Percentiles rank a stretch among this genome's conserved stretches.
phyloP scores from a whole-genome alignment of 35 echinoderm and acorn worm species.

The Heliocidaris erythrogramma region DNA sequence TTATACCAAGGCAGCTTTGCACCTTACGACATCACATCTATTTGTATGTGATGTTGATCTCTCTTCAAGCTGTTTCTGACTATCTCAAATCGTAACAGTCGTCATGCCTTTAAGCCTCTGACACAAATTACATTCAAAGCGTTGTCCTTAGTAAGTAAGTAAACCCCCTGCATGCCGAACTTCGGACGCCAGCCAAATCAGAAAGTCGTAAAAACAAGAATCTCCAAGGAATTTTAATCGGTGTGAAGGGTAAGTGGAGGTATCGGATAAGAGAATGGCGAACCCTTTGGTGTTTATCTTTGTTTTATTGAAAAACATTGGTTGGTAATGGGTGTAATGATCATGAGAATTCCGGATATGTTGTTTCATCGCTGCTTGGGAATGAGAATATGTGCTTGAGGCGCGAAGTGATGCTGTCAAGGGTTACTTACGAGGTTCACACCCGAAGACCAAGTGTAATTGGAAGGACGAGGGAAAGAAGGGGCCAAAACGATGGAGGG shows the following conservation, averaged over 20 bases:
- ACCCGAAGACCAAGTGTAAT: not conserved
- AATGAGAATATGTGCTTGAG: not conserved
- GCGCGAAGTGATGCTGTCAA: not conserved
- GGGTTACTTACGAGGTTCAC: not conserved
- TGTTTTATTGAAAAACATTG: constrained; percentile 5
- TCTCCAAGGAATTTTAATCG: not conserved
- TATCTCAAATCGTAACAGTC: not conserved
- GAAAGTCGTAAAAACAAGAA: not conserved
- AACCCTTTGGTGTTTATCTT: not conserved
- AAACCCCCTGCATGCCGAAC: not conserved
- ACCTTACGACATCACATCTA: not conserved
- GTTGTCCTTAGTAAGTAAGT: not conserved
- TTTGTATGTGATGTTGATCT: not conserved
- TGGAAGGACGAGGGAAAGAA: not conserved
- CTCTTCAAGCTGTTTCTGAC: not conserved
- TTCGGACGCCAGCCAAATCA: not conserved
- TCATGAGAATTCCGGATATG: not conserved
- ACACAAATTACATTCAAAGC: not conserved
- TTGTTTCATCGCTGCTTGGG: not conserved
- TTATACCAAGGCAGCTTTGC: not conserved
- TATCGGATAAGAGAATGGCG: not conserved
- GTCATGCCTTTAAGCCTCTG: not conserved
- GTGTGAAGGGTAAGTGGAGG: not conserved
- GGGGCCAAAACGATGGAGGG: not conserved
- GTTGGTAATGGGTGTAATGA: not conserved